phyloP scores from a whole-genome alignment of 1,140 invertebrate species.

The Anastrepha ludens region DNA sequence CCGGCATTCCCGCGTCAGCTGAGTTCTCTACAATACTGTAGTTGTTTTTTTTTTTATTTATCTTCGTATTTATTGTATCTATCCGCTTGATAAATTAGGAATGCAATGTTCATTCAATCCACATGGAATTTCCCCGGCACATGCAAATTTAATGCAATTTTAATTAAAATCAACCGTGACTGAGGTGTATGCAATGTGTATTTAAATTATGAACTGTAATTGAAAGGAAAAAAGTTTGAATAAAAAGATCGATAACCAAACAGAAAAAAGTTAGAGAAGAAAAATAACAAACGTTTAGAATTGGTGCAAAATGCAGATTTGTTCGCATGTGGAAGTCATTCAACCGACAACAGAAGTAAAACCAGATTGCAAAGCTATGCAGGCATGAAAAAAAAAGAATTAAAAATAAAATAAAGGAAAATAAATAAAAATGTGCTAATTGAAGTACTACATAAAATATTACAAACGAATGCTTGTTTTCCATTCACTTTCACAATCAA shows the following conservation, averaged over 20 bases:
- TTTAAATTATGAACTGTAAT: slow-evolving; percentile 45
- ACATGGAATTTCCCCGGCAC: not conserved
- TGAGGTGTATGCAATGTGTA: not conserved
- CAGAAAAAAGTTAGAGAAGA: not conserved
- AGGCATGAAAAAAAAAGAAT: no score
- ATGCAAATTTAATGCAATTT: slow-evolving; percentile 49
- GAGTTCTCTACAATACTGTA: not conserved
- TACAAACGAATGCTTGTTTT: no score
- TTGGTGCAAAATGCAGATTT: no score
- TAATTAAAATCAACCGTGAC: slow-evolving; percentile 39
- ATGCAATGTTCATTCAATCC: slow-evolving; percentile 16
- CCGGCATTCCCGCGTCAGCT: not conserved
- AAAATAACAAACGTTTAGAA: not conserved
- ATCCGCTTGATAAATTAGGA: slow-evolving; percentile 31
- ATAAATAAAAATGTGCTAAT: no score
- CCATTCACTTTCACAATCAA: no score
- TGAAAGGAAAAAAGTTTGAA: not conserved
- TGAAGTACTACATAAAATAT: no score
- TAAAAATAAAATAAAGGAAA: no score
- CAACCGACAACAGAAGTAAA: no score
- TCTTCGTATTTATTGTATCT: not conserved
- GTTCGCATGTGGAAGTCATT: no score
- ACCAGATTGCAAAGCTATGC: no score
- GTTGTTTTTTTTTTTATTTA: not conserved
- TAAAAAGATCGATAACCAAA: not conserved